Conservation (phyloP, 2,888 invertebrate genomes). For the Marronus borbonicus region DNA sequence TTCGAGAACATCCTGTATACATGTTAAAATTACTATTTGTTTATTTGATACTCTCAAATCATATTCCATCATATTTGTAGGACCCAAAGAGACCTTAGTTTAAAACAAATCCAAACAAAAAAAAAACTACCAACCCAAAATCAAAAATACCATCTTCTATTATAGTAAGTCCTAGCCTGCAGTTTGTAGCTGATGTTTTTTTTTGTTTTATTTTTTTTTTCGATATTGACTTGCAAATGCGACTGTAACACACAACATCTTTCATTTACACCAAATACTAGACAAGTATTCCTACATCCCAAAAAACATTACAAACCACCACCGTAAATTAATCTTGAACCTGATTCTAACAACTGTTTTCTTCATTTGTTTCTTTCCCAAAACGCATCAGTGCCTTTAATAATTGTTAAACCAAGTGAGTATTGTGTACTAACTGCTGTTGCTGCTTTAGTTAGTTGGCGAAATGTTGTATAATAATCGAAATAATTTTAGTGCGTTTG, state of each 20-base stretch:
- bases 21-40: not conserved
- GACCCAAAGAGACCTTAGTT: constrained; percentile 64
- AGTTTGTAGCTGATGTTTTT: constrained; percentile 26
- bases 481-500: not conserved
- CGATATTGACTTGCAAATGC: too few species aligned
- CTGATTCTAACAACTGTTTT: constrained; percentile 52
- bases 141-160: constrained; percentile 26
- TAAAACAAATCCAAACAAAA: constrained; percentile 51
- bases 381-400: constrained; percentile 73
- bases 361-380: constrained; percentile 53
- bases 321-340: constrained; percentile 1
- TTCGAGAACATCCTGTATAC: not conserved
- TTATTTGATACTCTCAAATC: not conserved
- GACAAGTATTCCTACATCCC: not conserved
- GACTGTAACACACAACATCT: too few species aligned
- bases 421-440: constrained; percentile 57
- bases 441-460: constrained; percentile 38
- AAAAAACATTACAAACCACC: not conserved
- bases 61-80: constrained; percentile 58
- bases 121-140: constrained; percentile 36
- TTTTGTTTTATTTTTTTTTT: constrained; percentile 2
- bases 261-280: too few species aligned
- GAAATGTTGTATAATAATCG: not conserved
- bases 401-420: constrained; percentile 73
- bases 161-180: constrained; percentile 50